Base-by-base conservation (phyloP, 2,113 vertebrate species). In the Solea senegalensis region DNA sequence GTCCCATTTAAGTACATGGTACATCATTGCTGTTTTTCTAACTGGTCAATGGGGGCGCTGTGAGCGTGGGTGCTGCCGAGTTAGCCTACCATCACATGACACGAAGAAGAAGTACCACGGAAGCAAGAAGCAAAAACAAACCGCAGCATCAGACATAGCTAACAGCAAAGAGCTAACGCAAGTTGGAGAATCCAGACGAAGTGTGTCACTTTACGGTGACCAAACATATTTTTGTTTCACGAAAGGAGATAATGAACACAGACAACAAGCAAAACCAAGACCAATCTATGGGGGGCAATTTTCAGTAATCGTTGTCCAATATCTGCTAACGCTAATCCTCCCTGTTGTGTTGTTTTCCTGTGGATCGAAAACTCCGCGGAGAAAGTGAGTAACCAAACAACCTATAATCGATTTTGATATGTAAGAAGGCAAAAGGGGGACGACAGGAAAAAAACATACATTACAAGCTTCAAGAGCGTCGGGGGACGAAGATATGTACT, bases 281-380 rank as follows among this genome's bases (percentile, higher is more conserved):
- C 10, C 34, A 41, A 49, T 69, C 48, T 69, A 50, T 65, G 40
- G 9, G 10, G 40, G n/a, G 49, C 39, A 39, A 49, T 2, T 69
- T 34, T 49, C 7, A 49, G 40, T 51, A 59, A 50, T 51, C 61
- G 60, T 64, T 79, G 73, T 51, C 66, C 74, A 78, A 61, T 59
- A 1, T 45, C n/a, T 55, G 69, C 74, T 80, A 83, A 69, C 16
- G 57, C 51, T 91, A 88, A 88, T 90, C 74, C 74, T 72, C 26
- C 11, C 2, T 5, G 40, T 69, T 14, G 49, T 40, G 39, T 54
- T 1, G 14, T 74, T 72, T 71, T 70, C 10, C 72, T 6, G 8
- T 27, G 7, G 1, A 78, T 28, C 1, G 5, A 45, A 11, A 16
- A 6, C 13, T 41, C 8, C 53, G 2, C 45, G 2, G 5, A 39